phyloP scores from a whole-genome alignment of 30 jellyfish, hydroid and myxozoan species.

The Euphysa ruthae region DNA sequence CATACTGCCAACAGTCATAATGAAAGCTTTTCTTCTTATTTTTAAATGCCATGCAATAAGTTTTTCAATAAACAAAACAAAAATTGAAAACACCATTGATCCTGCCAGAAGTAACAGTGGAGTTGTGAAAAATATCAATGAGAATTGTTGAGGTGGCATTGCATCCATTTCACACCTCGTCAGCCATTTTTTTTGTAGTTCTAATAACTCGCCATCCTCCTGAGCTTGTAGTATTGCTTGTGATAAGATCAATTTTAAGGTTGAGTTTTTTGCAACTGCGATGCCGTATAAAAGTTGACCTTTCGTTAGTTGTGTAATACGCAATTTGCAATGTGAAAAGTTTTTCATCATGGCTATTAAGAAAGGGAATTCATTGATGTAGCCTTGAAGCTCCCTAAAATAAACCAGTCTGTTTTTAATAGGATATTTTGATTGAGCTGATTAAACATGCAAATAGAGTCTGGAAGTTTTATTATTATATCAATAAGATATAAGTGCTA shows the following conservation, averaged over 20 bases:
- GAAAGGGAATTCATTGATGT: slow-evolving; percentile 85
- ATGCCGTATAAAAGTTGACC: slow-evolving; percentile 74
- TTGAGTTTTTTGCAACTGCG: slow-evolving; percentile 63
- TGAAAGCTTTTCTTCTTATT: not conserved
- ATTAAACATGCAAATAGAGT: too few species aligned
- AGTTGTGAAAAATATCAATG: slow-evolving; percentile 18
- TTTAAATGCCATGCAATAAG: not conserved
- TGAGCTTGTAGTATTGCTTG: slow-evolving; percentile 42
- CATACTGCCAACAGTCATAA: not conserved
- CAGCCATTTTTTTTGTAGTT: slow-evolving; percentile 60
- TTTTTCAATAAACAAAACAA: slow-evolving; percentile 3
- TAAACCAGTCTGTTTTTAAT: too few species aligned
- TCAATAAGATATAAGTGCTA: too few species aligned
- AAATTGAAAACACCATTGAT: not conserved
- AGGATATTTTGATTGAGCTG: too few species aligned
- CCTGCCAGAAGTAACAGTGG: slow-evolving; percentile 17
- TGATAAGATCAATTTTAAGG: slow-evolving; percentile 52
- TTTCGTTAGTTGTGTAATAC: slow-evolving; percentile 46
- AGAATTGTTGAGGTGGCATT: not conserved
- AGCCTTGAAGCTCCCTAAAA: slow-evolving; percentile 80
- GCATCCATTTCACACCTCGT: slow-evolving; percentile 24
- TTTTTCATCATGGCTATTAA: slow-evolving; percentile 46
- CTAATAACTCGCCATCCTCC: slow-evolving; percentile 41
- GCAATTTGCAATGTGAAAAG: slow-evolving; percentile 42
- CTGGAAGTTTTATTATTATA: too few species aligned